Evolutionary conservation across 2,888 invertebrate genomes (phyloP), one percentile per base, ranked within the genome.

Genomic region (Sialis lutaria): DNA sequence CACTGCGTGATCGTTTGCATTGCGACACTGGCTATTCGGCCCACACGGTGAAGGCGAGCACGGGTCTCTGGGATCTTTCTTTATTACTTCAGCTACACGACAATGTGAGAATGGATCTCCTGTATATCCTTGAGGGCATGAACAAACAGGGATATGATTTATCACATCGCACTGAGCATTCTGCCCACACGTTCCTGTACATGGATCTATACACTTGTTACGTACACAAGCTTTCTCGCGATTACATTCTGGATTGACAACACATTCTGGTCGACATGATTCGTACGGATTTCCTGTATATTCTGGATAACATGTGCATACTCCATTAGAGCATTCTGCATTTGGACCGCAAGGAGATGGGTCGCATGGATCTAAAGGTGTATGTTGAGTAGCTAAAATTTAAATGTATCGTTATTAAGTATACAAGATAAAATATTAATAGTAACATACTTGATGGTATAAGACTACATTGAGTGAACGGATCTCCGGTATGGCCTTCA

Each of bases 321-420:
- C 68, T 22, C 79, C 80, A 50, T 74, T 71, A 44, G 70, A 70
- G 56, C 80, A 82, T 48, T 75, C 64, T 2, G 84, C 76, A 60
- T 84, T 82, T 35, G 78, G 69, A 39, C 85, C 85, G 58, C 90
- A 90, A 1, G 86, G 85, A 44, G 79, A 81, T 43, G 84, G 77
- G 58, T 74, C 68, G 58, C 80, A 81, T 4, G 73, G 75, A 59
- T 79, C 74, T 40, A 60, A 22, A 22, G 22, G 22, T 22, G 22
- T 22, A 22, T 22, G 22, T 22, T 22, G 22, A 22, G 22, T 22
- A 22, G 22, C 22, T 22, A 4, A 22, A 22, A 22, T 22, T 2
- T 22, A 4, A 22, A 22, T 22, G 22, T 22, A 22, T 22, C 22
- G 22, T 22, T 22, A 22, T 22, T 22, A 22, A 22, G n/a, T 41